A percentile compares a stretch with the other conserved stretches of the same genome.
Conservation (phyloP, 2,888 invertebrate genomes). For the Stenurella melanura region DNA sequence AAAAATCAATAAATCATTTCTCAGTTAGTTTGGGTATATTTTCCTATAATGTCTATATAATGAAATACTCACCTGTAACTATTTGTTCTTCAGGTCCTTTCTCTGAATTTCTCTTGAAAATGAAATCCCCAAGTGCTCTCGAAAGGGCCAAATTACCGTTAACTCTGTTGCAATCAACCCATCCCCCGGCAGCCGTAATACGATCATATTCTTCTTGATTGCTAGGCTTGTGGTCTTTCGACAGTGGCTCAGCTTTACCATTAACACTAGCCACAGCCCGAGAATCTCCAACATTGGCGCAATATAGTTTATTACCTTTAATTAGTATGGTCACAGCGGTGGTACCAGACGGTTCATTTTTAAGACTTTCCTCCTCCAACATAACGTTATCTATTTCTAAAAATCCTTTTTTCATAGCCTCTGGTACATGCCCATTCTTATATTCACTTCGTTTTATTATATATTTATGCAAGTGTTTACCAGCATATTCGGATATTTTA, state of each 20-base stretch:
- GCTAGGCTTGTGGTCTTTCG: conserved; percentile 97
- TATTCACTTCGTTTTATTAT: conserved; percentile 90
- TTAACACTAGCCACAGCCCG: conserved; percentile 92
- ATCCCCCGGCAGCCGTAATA: conserved; percentile 96
- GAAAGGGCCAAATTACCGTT: conserved; percentile 98
- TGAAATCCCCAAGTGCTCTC: conserved; percentile 96
- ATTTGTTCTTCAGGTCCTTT: conserved; percentile 95
- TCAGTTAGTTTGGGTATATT: neutral
- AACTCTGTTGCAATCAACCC: conserved; percentile 98
- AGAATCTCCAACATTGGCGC: conserved; percentile 98
- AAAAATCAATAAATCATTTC: conserved; percentile 4
- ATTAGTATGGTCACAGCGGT: conserved; percentile 92
- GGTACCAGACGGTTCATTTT: conserved; percentile 95
- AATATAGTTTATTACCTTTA: conserved; percentile 90
- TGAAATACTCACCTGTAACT: conserved; percentile 74
- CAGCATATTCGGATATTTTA: conserved; percentile 89
- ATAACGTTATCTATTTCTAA: conserved; percentile 94
- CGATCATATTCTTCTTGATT: conserved; percentile 87
- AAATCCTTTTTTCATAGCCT: conserved; percentile 87
- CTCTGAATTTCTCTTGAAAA: conserved; percentile 93
- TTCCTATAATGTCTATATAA: neutral
- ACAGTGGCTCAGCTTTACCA: conserved; percentile 85
- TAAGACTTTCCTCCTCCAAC: conserved; percentile 90
- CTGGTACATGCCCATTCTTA: conserved; percentile 86
- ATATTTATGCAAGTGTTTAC: conserved; percentile 95